A percentile compares a stretch with the other conserved stretches of the same genome.
phyloP scores from a whole-genome alignment of 2,888 invertebrate species.

The Drosophila subsilvestris region DNA sequence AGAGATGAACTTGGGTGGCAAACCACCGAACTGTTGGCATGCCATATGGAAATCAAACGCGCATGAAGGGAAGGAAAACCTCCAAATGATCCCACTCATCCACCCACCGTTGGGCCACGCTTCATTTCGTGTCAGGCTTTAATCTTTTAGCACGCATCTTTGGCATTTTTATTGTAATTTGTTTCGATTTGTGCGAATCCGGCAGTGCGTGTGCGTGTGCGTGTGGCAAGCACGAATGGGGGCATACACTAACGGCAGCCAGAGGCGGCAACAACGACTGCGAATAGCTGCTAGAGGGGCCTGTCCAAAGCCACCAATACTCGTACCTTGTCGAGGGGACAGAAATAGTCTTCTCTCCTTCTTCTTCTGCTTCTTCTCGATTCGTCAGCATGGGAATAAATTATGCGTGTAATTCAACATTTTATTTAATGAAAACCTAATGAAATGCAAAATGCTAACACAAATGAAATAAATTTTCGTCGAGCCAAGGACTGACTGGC shows the following conservation, averaged over 20 bases:
- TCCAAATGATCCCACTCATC: slow-evolving; percentile 2
- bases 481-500: slow-evolving; percentile 38
- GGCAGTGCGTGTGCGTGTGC: slow-evolving; percentile 31
- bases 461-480: slow-evolving; percentile 77
- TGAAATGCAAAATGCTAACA: slow-evolving; percentile 82
- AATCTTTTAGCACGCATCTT: slow-evolving; percentile 77
- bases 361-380: background rate
- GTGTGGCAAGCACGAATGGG: slow-evolving; percentile 22
- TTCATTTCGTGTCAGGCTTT: slow-evolving; percentile 74
- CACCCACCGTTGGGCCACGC: slow-evolving; percentile 40
- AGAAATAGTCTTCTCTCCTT: slow-evolving; percentile 5
- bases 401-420: slow-evolving; percentile 83
- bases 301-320: slow-evolving; percentile 14
- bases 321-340: slow-evolving; percentile 16
- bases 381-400: slow-evolving; percentile 74
- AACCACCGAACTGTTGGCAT: slow-evolving; percentile 32
- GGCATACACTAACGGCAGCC: slow-evolving; percentile 15
- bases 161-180: slow-evolving; percentile 79
- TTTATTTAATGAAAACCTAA: slow-evolving; percentile 83
- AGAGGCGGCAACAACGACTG: background rate
- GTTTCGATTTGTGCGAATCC: slow-evolving; percentile 63
- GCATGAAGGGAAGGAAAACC: background rate
- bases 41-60: slow-evolving; percentile 67
- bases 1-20: background rate
- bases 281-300: background rate